phyloP scores from a whole-genome alignment of 2,888 invertebrate genomes.

The Syritta pipiens region DNA sequence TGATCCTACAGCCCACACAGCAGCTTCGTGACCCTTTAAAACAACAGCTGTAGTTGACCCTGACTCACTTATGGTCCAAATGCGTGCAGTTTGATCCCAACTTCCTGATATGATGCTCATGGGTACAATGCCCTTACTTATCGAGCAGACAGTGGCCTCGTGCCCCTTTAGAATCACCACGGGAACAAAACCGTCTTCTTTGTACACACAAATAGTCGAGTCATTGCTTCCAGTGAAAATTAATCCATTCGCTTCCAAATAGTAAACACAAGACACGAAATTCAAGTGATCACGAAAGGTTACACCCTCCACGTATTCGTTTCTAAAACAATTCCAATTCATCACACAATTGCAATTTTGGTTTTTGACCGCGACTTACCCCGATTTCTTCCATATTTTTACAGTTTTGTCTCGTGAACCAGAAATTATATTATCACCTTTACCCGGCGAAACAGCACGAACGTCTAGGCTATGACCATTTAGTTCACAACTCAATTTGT shows the following conservation, averaged over 20 bases:
- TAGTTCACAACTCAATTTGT: slow-evolving; percentile 89
- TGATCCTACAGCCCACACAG: slow-evolving; percentile 90
- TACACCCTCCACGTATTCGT: slow-evolving; percentile 82
- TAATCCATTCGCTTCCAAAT: slow-evolving; percentile 86
- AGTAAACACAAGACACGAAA: slow-evolving; percentile 91
- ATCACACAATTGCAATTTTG: not conserved
- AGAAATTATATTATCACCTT: slow-evolving; percentile 87
- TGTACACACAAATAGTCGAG: slow-evolving; percentile 88
- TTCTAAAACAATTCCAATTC: slow-evolving; percentile 14
- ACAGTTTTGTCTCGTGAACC: slow-evolving; percentile 94
- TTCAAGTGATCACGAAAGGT: slow-evolving; percentile 90
- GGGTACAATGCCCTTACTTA: slow-evolving; percentile 79
- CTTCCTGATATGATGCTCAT: slow-evolving; percentile 90
- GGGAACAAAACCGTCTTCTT: slow-evolving; percentile 85
- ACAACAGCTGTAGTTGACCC: slow-evolving; percentile 81
- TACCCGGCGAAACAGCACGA: slow-evolving; percentile 83
- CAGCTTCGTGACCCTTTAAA: slow-evolving; percentile 87
- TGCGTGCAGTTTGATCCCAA: slow-evolving; percentile 93
- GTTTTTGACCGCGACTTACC: slow-evolving; percentile 77
- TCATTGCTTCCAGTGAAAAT: slow-evolving; percentile 95
- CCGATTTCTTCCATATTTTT: slow-evolving; percentile 90
- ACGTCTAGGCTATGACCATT: slow-evolving; percentile 92
- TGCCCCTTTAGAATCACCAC: slow-evolving; percentile 88
- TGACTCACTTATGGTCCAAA: slow-evolving; percentile 86
- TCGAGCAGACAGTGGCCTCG: slow-evolving; percentile 80